Evolutionary conservation across 2,888 invertebrate species (phyloP), one percentile per base, ranked within the genome.

Genomic region (Pheosia gnoma): DNA sequence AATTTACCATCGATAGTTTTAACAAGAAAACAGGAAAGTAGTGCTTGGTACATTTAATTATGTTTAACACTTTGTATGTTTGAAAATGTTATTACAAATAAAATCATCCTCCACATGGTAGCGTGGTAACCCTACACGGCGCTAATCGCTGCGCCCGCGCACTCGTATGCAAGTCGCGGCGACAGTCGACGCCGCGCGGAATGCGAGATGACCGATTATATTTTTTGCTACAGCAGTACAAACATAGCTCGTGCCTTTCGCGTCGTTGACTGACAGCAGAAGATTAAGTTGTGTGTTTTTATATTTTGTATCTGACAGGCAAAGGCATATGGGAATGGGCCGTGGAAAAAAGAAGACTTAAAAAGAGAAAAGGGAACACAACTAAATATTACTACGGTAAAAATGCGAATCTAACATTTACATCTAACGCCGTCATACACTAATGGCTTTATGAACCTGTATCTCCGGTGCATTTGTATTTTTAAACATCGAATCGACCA

Each of bases 141-240:
- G 45, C 8, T 36, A 54, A 51, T 53, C 39, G 55, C 7, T 57
- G 66, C 45, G 70, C 68, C 69, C 71, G 73, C 71, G 73, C 71
- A 55, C 49, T 45, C 25, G 41, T 11, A 57, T 57, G 65, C 65
- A 66, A 63, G 58, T 54, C 74, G 67, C 71, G 74, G 72, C 70
- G 61, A 55, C 58, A 37, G 61, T n/a, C 51, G 57, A 60, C 66
- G 67, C 69, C 73, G 70, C 71, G 65, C 55, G 45, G 43, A 57
- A 57, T 57, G 57, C 57, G 25, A 43, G 57, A 57, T 57, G 57
- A 57, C 57, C 57, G 57, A 57, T 57, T 57, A 57, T 37, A 45
- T 57, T 57, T 13, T 57, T 57, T 43, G 13, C 55, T 45, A 8
- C 45, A 36, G 43, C 13, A 45, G 25, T 13, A 45, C 36, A 11